Evolutionary conservation across 2,797 vertebrate species (phyloP).

Genomic region (Novumbra hubbsi): DNA sequence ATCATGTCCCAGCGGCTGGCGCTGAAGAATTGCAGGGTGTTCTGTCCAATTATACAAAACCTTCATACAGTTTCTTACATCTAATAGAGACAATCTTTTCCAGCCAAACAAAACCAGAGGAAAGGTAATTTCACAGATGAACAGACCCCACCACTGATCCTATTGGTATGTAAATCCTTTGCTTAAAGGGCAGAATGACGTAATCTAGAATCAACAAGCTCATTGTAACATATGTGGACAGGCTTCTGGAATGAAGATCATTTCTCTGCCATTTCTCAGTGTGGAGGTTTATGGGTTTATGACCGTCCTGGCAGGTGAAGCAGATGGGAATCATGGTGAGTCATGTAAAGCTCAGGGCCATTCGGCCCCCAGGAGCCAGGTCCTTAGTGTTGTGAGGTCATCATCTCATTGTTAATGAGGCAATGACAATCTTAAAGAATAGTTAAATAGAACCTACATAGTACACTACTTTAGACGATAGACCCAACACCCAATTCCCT

Average conservation of each 20-base stretch:
- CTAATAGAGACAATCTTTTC: constrained; percentile 53
- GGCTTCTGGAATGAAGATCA: constrained; percentile 37
- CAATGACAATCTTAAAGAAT: not conserved
- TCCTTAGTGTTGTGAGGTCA: constrained; percentile 48
- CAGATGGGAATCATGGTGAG: not conserved
- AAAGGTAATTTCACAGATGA: constrained; percentile 70
- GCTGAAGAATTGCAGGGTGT: constrained; percentile 43
- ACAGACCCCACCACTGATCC: constrained; percentile 30
- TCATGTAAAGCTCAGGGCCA: constrained; percentile 28
- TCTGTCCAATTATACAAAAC: constrained; percentile 60
- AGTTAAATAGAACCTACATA: no score
- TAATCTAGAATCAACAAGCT: constrained; percentile 59
- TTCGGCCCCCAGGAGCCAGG: constrained; percentile 25
- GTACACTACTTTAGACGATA: no score
- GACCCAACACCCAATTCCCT: no score
- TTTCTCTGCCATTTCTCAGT: constrained; percentile 29
- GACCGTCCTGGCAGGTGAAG: not conserved
- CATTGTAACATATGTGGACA: constrained; percentile 54
- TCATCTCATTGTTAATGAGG: constrained; percentile 49
- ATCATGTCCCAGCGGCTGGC: constrained; percentile 48
- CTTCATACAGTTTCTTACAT: constrained; percentile 53
- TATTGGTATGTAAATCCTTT: constrained; percentile 55
- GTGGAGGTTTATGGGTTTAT: constrained; percentile 42
- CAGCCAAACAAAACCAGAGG: constrained; percentile 51
- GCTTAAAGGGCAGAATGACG: constrained; percentile 51